Evolutionary conservation across 2,797 vertebrate species (phyloP), one percentile per base, ranked within the genome.

Genomic region (Falco naumanni): DNA sequence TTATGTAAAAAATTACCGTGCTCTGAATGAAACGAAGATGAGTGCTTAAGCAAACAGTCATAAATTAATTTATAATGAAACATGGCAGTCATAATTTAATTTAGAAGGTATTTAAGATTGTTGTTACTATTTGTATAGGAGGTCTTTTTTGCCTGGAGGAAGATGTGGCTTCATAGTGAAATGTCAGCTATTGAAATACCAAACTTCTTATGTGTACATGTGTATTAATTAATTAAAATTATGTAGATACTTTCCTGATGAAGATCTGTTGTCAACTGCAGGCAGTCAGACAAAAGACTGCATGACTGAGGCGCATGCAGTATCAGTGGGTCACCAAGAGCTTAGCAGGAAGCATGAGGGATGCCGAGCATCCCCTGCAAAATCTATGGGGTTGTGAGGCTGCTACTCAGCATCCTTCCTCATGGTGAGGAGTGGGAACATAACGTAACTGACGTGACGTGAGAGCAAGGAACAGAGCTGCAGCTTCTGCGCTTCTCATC

Each of bases 41-140:
- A 96, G 54, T 72, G 71, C 87, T 94, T 97, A 94, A 96, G 89
- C 90, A 97, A 97, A 97, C 87, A 97, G 80, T 92, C 90, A 96
- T 95, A 95, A 97, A 97, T 96, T 96, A 96, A 97, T 92, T 96
- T 95, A 90, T 96, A 97, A 96, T 96, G 94, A 97, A 97, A 97
- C 93, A 96, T 95, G 96, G 96, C 96, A 96, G 87, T 96, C 57
- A 94, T 97, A 97, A 97, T 97, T 97, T 93, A 97, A 97, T 97
- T 97, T 93, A 97, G 81, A 95, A 93, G 85, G 74, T 96, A 89
- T 95, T 97, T 97, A 79, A 97, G 95, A 93, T 76, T 87, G 92
- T 95, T 89, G 63, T 80, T 90, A 86, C 93, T 95, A 71, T 96
- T 93, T 93, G 68, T 75, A 90, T 79, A 91, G 97, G 77, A 90